A percentile compares a stretch with the other conserved stretches of the same genome.
phyloP scores from a whole-genome alignment of 1,140 invertebrate species.

The Ooceraea biroi region DNA sequence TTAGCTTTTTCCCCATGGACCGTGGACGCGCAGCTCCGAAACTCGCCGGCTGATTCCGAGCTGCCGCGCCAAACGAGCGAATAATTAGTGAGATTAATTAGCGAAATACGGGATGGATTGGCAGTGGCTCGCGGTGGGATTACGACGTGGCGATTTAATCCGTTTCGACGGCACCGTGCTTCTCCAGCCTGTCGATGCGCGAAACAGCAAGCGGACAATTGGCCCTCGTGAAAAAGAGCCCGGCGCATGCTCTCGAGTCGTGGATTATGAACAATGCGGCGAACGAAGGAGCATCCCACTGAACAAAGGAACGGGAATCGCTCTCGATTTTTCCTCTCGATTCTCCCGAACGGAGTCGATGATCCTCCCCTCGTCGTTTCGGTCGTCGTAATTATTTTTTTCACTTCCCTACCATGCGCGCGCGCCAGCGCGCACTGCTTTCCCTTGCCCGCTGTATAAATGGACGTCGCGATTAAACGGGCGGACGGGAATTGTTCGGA shows the following conservation, averaged over 20 bases:
- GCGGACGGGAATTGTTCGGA: conserved; percentile 53
- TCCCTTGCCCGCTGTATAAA: conserved; percentile 37
- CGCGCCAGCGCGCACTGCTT: no score
- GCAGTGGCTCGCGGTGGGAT: conserved; percentile 39
- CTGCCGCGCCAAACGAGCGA: conserved; percentile 25
- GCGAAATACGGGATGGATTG: conserved; percentile 46
- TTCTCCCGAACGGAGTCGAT: conserved; percentile 33
- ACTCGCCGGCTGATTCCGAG: not conserved
- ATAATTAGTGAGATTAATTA: conserved; percentile 58
- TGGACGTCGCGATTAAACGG: conserved; percentile 64
- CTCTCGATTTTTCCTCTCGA: conserved; percentile 60
- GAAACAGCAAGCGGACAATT: conserved; percentile 42
- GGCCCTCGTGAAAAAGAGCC: conserved; percentile 49
- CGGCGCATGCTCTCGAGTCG: conserved; percentile 23
- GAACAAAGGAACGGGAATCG: conserved; percentile 49
- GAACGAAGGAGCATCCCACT: conserved; percentile 48
- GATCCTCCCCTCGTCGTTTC: conserved; percentile 56
- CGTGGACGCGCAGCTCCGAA: not conserved
- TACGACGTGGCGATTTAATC: conserved; percentile 48
- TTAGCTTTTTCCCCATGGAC: conserved; percentile 8
- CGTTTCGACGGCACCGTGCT: conserved; percentile 10
- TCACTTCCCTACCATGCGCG: not conserved
- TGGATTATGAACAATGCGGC: conserved; percentile 57
- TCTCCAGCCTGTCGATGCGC: not conserved
- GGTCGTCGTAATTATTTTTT: conserved; percentile 68